Conservation (phyloP, 1,140 invertebrate species). For the Diorhabda elongata region DNA sequence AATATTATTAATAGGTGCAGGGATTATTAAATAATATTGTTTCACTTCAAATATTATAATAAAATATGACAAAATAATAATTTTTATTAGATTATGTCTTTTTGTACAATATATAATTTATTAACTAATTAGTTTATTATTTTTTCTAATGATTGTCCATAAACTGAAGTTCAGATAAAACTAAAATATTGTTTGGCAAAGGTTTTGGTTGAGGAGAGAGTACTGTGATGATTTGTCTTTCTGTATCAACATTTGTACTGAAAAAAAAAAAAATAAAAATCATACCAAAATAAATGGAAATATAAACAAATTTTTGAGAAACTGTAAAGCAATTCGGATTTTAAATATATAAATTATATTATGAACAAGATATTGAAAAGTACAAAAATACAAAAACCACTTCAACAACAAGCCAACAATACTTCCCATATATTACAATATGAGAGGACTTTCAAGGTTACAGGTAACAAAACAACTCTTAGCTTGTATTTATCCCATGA, state of each 20-base stretch:
- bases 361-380: no score
- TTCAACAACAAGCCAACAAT: no score
- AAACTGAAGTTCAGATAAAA: conserved; percentile 81
- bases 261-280: conserved; percentile 41
- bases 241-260: conserved; percentile 85
- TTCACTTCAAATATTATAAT: not conserved
- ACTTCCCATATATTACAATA: no score
- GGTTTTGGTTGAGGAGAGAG: conserved; percentile 90
- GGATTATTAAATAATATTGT: no score
- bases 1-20: no score
- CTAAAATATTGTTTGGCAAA: conserved; percentile 71
- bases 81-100: conserved; percentile 57
- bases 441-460: no score
- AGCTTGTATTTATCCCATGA: no score
- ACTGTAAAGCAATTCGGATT: no score
- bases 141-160: conserved; percentile 70
- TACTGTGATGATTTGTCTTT: conserved; percentile 80
- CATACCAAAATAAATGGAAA: not conserved
- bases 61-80: not conserved
- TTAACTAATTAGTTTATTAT: not conserved
- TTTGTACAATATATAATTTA: not conserved
- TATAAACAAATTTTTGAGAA: no score
- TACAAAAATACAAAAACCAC: no score
- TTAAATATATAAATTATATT: no score
- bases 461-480: no score